Evolutionary conservation across 2,888 invertebrate species (phyloP), one percentile per base, ranked within the genome.

Genomic region (Apodemia mormo): DNA sequence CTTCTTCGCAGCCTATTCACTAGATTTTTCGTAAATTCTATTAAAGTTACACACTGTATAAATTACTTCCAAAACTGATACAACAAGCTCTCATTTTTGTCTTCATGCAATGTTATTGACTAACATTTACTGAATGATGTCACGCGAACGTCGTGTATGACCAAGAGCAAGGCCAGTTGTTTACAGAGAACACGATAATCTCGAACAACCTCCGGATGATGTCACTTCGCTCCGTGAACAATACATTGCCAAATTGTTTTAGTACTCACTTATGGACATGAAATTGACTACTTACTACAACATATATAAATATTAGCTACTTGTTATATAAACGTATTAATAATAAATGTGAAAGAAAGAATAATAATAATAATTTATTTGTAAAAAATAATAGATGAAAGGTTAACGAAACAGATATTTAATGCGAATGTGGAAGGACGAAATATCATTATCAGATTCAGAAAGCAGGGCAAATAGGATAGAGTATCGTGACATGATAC

Each of bases 141-240:
- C 90, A 91, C 84, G 82, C 81, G 12, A 12, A 33, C 14, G 33
- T 9, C 83, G 82, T 84, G 80, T 84, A 85, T 81, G 82, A 85
- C 84, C 85, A 85, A 80, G 85, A 81, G 81, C 86, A 84, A 88
- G 89, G 89, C 81, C 88, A 79, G 76, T 80, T 61, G 80, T 81
- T 83, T 82, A 84, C 82, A 76, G 79, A 76, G 79, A 65, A 77
- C 75, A 79, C 83, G 86, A 85, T 90, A 86, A 90, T 89, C 90
- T 86, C 84, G 77, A 76, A 74, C 79, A 82, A 83, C 85, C 86
- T 85, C 82, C 84, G 82, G 82, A 77, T 90, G 89, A 90, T 87
- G 88, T 89, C 87, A 90, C 12, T 61, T 61, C 33, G 82, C 81
- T 71, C 73, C 74, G 75, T 75, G 76, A 79, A 82, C 81, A 82